A percentile compares a stretch with the other conserved stretches of the same genome.
Conservation (phyloP, 2,113 vertebrate genomes). For the Asarcornis scutulata region DNA sequence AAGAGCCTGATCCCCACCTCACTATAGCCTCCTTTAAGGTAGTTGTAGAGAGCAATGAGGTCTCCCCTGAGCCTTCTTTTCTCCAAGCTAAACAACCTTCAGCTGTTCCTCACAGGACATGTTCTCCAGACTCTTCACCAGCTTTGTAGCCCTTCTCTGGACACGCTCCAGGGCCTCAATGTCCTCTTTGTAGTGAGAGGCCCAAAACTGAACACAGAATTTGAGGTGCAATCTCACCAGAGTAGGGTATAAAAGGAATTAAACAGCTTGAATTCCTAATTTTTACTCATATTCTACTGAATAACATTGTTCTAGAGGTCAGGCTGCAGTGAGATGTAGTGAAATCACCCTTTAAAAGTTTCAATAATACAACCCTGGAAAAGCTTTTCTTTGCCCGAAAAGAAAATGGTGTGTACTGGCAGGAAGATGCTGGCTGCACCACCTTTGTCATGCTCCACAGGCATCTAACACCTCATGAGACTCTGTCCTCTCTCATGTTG, state of each 20-base stretch:
- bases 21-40: no score
- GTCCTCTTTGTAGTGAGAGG: no score
- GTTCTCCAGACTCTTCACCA: no score
- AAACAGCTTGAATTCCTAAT: neutral
- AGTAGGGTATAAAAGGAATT: neutral
- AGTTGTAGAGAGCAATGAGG: no score
- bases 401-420: neutral
- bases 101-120: no score
- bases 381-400: neutral
- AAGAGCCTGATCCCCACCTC: no score
- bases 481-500: neutral
- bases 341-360: neutral
- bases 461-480: neutral
- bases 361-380: neutral
- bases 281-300: neutral
- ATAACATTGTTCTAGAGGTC: neutral
- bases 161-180: no score
- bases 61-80: no score
- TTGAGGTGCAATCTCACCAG: no score
- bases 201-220: no score
- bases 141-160: no score
- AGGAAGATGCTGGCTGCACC: neutral
- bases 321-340: neutral
- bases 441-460: rapidly evolving
- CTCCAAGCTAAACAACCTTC: no score